A percentile compares a stretch with the other conserved stretches of the same genome.
Conservation (phyloP, 1,140 invertebrate genomes). For the Tetramorium parvispinum region DNA sequence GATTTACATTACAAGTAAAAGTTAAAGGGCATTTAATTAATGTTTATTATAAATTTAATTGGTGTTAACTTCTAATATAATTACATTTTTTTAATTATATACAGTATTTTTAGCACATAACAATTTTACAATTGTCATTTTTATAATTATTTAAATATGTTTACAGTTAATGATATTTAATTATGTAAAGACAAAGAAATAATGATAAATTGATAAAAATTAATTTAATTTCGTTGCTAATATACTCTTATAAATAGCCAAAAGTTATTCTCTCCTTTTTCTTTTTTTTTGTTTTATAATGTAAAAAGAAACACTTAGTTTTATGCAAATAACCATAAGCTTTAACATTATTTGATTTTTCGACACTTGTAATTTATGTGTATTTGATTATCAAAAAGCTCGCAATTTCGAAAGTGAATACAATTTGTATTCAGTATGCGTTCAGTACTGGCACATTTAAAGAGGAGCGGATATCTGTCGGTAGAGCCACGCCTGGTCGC, state of each 20-base stretch:
- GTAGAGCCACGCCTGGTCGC: conserved; percentile 81
- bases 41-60: not conserved
- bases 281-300: not conserved
- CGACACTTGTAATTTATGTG: not conserved
- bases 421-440: conserved; percentile 22
- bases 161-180: not conserved
- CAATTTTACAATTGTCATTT: not conserved
- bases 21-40: not conserved
- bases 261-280: not conserved
- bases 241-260: not conserved
- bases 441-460: conserved; percentile 56
- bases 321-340: not conserved
- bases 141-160: not conserved
- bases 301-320: conserved; percentile 1
- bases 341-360: not conserved
- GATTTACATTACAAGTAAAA: not conserved
- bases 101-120: not conserved
- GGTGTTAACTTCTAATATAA: not conserved
- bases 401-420: conserved; percentile 22
- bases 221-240: not conserved
- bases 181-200: not conserved
- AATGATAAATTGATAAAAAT: not conserved
- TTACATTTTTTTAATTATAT: not conserved
- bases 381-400: conserved; percentile 23
- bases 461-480: conserved; percentile 73